Conservation (phyloP, 2,888 invertebrate species). For the Unio delphinus region DNA sequence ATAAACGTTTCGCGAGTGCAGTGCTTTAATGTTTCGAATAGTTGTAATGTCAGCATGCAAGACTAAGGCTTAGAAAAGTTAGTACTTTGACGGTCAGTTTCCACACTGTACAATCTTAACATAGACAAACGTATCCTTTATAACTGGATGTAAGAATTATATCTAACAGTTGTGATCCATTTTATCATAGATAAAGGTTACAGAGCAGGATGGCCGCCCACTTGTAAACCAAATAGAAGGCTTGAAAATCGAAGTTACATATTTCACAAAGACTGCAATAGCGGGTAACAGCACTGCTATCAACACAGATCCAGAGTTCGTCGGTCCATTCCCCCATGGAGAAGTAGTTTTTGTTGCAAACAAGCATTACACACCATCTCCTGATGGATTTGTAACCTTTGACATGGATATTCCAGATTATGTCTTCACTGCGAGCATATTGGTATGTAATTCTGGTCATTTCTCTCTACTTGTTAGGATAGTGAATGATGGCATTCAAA, state of each 20-base stretch:
- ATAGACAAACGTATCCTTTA: too few relatives aligned
- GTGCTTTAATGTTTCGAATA: too few relatives aligned
- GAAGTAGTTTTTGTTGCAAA: conserved; percentile 12
- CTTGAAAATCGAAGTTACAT: conserved; percentile 33
- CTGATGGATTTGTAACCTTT: conserved; percentile 29
- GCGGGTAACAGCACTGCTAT: not conserved
- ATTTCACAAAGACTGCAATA: conserved; percentile 27
- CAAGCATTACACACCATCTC: conserved; percentile 7
- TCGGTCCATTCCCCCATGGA: conserved; percentile 26
- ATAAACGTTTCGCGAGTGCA: too few relatives aligned
- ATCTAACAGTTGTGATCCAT: too few relatives aligned
- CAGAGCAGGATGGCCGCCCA: conserved; percentile 46
- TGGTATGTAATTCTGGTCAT: conserved; percentile 14
- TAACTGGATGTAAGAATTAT: too few relatives aligned
- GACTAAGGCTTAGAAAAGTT: too few relatives aligned
- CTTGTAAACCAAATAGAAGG: conserved; percentile 16
- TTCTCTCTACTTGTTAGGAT: too few relatives aligned
- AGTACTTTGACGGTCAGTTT: too few relatives aligned
- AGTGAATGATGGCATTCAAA: too few relatives aligned
- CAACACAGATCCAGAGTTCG: conserved; percentile 4
- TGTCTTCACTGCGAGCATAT: conserved; percentile 30
- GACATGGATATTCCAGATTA: conserved; percentile 29
- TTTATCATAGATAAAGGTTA: conserved; percentile 35
- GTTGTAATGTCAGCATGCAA: too few relatives aligned
- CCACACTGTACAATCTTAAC: too few relatives aligned